Conservation (phyloP, 1,140 invertebrate genomes). For the Musca domestica region DNA sequence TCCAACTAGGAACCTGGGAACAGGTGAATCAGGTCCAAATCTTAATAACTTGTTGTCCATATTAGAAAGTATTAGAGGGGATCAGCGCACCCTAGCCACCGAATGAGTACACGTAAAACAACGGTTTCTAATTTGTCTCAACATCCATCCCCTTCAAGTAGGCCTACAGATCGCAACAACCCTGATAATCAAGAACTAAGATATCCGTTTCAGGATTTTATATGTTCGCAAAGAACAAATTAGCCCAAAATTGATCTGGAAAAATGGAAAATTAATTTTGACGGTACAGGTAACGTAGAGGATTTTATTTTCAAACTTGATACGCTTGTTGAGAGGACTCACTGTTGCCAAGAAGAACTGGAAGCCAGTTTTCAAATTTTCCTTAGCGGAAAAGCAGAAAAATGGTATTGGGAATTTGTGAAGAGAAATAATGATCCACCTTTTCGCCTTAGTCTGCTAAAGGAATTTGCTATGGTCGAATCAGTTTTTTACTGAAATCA, state of each 20-base stretch:
- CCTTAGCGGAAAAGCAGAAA: not conserved
- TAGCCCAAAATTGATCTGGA: not conserved
- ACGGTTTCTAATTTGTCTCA: no score
- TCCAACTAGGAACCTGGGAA: no score
- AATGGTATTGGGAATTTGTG: not conserved
- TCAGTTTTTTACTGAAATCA: not conserved
- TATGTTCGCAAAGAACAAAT: no score
- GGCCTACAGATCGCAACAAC: no score
- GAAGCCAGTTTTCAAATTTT: not conserved
- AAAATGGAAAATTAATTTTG: conserved; percentile 1
- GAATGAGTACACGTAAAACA: no score
- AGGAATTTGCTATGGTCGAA: not conserved
- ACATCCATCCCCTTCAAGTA: no score
- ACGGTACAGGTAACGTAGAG: not conserved
- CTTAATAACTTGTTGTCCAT: no score
- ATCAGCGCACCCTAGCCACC: no score
- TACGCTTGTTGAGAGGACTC: not conserved
- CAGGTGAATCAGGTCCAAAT: no score
- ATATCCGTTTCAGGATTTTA: no score
- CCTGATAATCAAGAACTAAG: no score
- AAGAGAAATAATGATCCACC: not conserved
- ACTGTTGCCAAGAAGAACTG: not conserved
- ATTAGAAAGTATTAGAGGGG: no score
- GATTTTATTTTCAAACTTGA: conserved; percentile 7
- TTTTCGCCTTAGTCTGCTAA: not conserved